Evolutionary conservation across 2,888 invertebrate genomes (phyloP).

Genomic region (Andricus quercusramuli): DNA sequence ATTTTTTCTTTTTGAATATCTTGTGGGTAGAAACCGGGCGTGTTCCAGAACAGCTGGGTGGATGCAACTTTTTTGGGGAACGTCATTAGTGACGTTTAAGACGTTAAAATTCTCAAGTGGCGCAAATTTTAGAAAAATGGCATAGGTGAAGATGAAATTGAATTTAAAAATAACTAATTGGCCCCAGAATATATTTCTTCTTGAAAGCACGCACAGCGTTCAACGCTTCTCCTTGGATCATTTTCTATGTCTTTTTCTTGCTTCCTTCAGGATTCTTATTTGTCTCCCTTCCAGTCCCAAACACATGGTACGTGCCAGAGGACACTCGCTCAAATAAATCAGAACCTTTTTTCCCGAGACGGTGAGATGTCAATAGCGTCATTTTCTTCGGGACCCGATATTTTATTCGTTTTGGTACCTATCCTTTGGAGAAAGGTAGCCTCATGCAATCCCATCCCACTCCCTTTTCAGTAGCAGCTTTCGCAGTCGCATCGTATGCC

Average conservation of each 20-base stretch:
- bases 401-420: constrained; percentile 51
- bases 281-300: not conserved
- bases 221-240: constrained; percentile 32
- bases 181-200: not conserved
- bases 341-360: constrained; percentile 56
- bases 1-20: too few relatives aligned
- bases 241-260: constrained; percentile 43
- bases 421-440: constrained; percentile 38
- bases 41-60: too few relatives aligned
- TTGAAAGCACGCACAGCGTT: constrained; percentile 2
- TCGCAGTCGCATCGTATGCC: constrained; percentile 5
- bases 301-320: constrained; percentile 47
- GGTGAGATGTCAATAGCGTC: constrained; percentile 62
- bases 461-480: constrained; percentile 28
- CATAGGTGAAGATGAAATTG: too few relatives aligned
- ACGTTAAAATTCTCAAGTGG: too few relatives aligned
- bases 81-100: too few relatives aligned
- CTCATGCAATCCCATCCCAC: constrained; percentile 35
- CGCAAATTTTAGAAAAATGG: too few relatives aligned
- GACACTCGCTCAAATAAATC: constrained; percentile 61
- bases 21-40: too few relatives aligned
- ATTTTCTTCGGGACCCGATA: constrained; percentile 57
- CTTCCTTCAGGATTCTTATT: constrained; percentile 28
- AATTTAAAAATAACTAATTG: too few relatives aligned
- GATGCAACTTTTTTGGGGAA: too few relatives aligned